Percentiles rank a stretch among this genome's conserved stretches.
Conservation (phyloP, 2,888 invertebrate species). For the Limulus polyphemus region DNA sequence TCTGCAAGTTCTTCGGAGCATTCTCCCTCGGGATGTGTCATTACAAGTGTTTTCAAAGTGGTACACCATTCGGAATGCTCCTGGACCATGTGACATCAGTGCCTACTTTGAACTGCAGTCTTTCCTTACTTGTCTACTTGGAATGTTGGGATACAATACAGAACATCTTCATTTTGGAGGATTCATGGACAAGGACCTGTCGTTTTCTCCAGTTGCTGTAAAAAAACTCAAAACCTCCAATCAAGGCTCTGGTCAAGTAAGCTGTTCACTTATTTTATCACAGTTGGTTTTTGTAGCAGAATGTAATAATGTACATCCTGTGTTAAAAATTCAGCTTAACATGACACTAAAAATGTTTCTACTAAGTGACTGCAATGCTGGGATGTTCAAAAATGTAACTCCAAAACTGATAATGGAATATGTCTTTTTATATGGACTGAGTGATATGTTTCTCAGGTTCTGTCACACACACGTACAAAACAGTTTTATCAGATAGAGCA, state of each 20-base stretch:
- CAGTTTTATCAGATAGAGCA: no score
- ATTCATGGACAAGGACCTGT: slow-evolving; percentile 37
- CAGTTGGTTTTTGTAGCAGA: no score
- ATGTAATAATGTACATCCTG: no score
- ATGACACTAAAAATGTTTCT: no score
- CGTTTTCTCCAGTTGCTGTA: slow-evolving; percentile 42
- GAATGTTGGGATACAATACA: slow-evolving; percentile 57
- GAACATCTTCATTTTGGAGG: slow-evolving; percentile 37
- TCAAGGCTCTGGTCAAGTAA: slow-evolving; percentile 53
- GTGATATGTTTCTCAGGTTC: no score
- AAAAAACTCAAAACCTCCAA: slow-evolving; percentile 70
- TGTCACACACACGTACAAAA: no score
- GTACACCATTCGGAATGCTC: slow-evolving; percentile 77
- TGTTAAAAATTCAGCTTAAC: no score
- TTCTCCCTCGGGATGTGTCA: slow-evolving; percentile 60
- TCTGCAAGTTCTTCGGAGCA: slow-evolving; percentile 55
- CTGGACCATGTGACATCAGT: slow-evolving; percentile 64
- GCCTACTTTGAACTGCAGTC: slow-evolving; percentile 65
- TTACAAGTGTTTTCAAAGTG: slow-evolving; percentile 64
- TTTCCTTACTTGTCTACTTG: slow-evolving; percentile 50
- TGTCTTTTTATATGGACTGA: no score
- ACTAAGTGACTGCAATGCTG: no score
- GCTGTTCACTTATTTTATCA: slow-evolving; percentile 1
- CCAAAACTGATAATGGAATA: no score
- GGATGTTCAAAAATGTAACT: no score